Evolutionary conservation across 2,888 invertebrate species (phyloP).

Genomic region (Agonopterix subpropinquella): DNA sequence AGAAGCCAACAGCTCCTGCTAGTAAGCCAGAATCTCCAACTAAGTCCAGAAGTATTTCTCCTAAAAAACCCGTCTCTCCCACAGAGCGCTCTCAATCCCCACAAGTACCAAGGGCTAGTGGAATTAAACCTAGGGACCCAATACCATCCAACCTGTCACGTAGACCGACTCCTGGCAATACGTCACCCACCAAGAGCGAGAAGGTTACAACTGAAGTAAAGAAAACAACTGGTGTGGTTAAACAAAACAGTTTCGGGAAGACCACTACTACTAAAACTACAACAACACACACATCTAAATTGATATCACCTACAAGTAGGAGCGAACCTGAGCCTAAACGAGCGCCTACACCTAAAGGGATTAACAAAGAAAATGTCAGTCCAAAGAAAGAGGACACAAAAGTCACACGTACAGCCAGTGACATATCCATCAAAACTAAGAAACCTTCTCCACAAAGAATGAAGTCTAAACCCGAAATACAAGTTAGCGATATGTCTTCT

Average conservation of each 20-base stretch:
- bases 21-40: constrained; percentile 30
- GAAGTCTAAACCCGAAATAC: constrained; percentile 69
- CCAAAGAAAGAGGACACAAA: constrained; percentile 62
- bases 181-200: constrained; percentile 43
- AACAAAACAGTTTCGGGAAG: constrained; percentile 43
- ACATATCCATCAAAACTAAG: constrained; percentile 70
- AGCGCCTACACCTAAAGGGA: constrained; percentile 44
- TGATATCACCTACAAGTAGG: constrained; percentile 24
- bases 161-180: constrained; percentile 34
- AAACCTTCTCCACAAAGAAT: constrained; percentile 58
- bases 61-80: constrained; percentile 44
- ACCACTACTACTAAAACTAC: constrained; percentile 30
- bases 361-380: constrained; percentile 42
- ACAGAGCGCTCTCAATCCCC: constrained; percentile 54
- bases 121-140: constrained; percentile 45
- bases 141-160: constrained; percentile 28
- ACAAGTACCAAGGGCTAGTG: constrained; percentile 43
- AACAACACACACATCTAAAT: constrained; percentile 24
- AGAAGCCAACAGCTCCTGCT: constrained; percentile 32
- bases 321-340: constrained; percentile 47
- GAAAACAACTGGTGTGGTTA: constrained; percentile 36
- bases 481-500: constrained; percentile 49
- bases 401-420: constrained; percentile 74
- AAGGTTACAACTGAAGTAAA: constrained; percentile 40
- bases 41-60: constrained; percentile 53